A percentile compares a stretch with the other conserved stretches of the same genome.
Conservation (phyloP, 2,113 vertebrate genomes). For the Acrocephalus kingi region DNA sequence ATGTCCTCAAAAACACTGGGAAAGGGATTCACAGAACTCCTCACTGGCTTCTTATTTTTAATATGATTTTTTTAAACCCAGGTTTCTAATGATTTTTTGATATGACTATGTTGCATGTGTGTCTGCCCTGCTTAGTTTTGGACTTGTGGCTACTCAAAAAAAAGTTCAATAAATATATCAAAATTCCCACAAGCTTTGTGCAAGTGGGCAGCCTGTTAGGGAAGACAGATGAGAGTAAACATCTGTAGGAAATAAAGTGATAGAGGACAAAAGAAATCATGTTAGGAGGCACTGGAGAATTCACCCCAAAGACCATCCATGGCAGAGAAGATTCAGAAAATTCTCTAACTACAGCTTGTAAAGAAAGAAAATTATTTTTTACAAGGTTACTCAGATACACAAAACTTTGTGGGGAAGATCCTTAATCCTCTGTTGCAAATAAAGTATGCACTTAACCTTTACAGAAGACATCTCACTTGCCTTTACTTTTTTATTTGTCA, state of each 20-base stretch:
- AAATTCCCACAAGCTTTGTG: neutral
- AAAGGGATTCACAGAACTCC: neutral
- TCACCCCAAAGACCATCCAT: neutral
- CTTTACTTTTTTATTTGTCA: slow-evolving; percentile 53
- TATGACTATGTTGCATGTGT: neutral
- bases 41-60: neutral
- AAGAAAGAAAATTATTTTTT: neutral
- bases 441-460: slow-evolving; percentile 63
- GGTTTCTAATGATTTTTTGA: neutral
- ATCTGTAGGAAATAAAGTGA: fast-evolving
- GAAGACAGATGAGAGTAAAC: neutral
- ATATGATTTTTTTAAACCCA: neutral
- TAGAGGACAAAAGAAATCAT: neutral
- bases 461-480: slow-evolving; percentile 33
- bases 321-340: neutral
- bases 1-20: neutral
- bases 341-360: neutral
- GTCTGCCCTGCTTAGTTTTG: neutral
- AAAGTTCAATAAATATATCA: neutral
- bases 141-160: neutral
- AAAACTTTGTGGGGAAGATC: neutral
- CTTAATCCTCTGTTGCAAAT: slow-evolving; percentile 33
- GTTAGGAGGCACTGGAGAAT: neutral
- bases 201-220: neutral
- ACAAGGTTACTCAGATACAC: neutral